phyloP scores from a whole-genome alignment of 2,797 vertebrate genomes.

The Oreochromis grahami region DNA sequence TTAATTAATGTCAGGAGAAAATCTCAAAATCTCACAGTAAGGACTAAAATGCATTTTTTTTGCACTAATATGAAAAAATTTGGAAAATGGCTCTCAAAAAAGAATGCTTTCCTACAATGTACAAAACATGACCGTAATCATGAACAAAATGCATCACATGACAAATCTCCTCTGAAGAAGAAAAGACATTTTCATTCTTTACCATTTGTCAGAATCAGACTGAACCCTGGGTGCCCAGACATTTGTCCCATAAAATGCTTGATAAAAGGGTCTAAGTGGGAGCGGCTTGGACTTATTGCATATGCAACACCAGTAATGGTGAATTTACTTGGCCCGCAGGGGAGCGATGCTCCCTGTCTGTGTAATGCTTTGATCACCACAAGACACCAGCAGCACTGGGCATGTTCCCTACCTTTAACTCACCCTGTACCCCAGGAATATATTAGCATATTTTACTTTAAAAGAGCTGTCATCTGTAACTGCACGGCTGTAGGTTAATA shows the following conservation, averaged over 20 bases:
- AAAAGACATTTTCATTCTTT: neutral
- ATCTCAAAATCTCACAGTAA: neutral
- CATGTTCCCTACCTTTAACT: slow-evolving; percentile 54
- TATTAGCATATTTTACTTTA: slow-evolving; percentile 48
- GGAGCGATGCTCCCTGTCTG: slow-evolving; percentile 45
- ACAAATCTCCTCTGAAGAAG: slow-evolving; percentile 8
- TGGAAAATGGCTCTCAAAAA: neutral
- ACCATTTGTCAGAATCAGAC: slow-evolving; percentile 12
- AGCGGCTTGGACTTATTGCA: slow-evolving; percentile 44
- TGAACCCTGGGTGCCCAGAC: slow-evolving; percentile 12
- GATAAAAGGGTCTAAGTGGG: slow-evolving; percentile 48
- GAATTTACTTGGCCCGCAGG: slow-evolving; percentile 56
- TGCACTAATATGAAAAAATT: neutral
- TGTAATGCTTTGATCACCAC: slow-evolving; percentile 63
- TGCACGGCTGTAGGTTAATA: slow-evolving; percentile 31
- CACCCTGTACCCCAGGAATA: slow-evolving; percentile 39
- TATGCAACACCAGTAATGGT: slow-evolving; percentile 48
- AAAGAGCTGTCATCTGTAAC: slow-evolving; percentile 40
- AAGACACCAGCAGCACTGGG: slow-evolving; percentile 51
- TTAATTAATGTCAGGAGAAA: neutral
- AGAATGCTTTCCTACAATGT: neutral
- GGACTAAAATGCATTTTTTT: neutral
- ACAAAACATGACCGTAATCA: neutral
- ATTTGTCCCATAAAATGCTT: slow-evolving; percentile 44
- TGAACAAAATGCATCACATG: neutral